A percentile compares a stretch with the other conserved stretches of the same genome.
Evolutionary conservation across 2,113 vertebrate genomes (phyloP).

Genomic region (Sturnira hondurensis): DNA sequence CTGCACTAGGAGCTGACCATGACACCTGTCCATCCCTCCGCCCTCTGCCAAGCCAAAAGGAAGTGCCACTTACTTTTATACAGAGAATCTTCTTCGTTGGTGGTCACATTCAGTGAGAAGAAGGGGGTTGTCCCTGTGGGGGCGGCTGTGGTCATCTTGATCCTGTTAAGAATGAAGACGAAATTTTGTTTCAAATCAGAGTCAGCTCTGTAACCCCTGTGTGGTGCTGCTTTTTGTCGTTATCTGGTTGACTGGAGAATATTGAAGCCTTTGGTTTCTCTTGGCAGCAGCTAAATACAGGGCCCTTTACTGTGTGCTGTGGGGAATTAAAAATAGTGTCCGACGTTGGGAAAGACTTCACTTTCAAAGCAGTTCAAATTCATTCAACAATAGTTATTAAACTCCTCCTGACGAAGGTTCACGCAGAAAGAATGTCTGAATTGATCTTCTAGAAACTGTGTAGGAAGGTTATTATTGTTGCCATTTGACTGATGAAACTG

Average conservation of each 20-base stretch:
- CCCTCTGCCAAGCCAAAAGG: neutral
- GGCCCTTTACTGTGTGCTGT: neutral
- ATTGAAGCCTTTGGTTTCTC: neutral
- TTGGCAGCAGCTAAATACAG: neutral
- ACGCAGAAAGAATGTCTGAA: neutral
- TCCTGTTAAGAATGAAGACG: neutral
- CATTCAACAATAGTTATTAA: neutral
- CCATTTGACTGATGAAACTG: neutral
- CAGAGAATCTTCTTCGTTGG: conserved; percentile 77
- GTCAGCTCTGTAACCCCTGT: neutral
- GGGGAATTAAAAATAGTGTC: neutral
- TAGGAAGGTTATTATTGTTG: neutral
- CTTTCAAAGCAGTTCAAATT: neutral
- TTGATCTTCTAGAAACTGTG: neutral
- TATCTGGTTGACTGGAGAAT: neutral
- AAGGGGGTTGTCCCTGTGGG: conserved; percentile 54
- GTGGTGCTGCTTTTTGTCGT: neutral
- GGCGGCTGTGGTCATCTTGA: conserved; percentile 79
- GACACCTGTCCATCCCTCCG: neutral
- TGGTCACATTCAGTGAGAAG: conserved; percentile 72
- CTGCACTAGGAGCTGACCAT: neutral
- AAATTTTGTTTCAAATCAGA: neutral
- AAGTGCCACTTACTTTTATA: conserved; percentile 81
- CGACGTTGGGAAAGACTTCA: neutral
- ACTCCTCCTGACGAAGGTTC: neutral